Evolutionary conservation across 2,113 vertebrate genomes (phyloP).

Genomic region (Ahaetulla prasina): DNA sequence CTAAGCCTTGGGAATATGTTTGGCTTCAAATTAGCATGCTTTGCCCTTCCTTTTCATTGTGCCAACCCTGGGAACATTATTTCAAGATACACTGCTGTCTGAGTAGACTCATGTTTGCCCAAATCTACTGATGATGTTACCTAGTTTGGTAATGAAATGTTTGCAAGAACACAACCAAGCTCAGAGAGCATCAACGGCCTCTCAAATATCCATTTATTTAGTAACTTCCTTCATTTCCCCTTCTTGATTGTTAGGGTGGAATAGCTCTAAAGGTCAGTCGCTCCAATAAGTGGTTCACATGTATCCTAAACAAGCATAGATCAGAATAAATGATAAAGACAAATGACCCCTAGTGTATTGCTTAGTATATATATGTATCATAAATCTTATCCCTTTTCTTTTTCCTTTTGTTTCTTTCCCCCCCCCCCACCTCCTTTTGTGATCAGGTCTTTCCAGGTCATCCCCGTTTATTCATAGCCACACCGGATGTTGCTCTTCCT

Average conservation of each 20-base stretch:
- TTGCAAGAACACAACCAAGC: not conserved
- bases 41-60: constrained; percentile 44
- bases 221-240: constrained; percentile 47
- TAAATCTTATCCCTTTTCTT: not conserved
- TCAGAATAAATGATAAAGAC: constrained; percentile 44
- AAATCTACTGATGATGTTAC: not conserved
- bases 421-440: no score
- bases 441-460: constrained; percentile 47
- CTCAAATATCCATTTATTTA: constrained; percentile 32
- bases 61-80: constrained; percentile 35
- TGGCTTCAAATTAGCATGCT: constrained; percentile 47
- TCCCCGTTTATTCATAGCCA: constrained; percentile 38
- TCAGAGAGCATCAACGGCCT: not conserved
- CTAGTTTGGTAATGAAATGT: not conserved
- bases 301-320: constrained; percentile 47
- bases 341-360: constrained; percentile 14
- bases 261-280: constrained; percentile 47
- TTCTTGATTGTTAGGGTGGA: not conserved
- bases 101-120: constrained; percentile 27
- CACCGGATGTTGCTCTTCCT: constrained; percentile 41
- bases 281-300: constrained; percentile 46
- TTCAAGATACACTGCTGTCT: constrained; percentile 14
- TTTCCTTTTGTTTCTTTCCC: not conserved
- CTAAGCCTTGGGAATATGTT: constrained; percentile 29
- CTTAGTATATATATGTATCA: constrained; percentile 32